phyloP scores from a whole-genome alignment of 2,888 invertebrate species.

The Drosophila nr. medialis region DNA sequence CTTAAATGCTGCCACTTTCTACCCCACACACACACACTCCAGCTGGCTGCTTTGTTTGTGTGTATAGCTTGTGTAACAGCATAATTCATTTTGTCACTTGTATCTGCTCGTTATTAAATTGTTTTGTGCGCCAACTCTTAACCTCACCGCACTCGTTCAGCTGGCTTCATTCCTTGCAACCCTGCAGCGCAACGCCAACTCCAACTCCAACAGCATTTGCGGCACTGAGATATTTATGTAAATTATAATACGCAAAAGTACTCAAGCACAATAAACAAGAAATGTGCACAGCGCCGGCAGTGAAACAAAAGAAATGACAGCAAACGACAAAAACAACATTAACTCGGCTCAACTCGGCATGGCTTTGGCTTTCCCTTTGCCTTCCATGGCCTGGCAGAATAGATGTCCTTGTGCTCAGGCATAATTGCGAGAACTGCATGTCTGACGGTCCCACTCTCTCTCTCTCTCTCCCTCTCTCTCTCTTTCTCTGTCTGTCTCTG shows the following conservation, averaged over 20 bases:
- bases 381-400: slow-evolving; percentile 29
- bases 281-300: slow-evolving; percentile 57
- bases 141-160: slow-evolving; percentile 43
- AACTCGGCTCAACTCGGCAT: slow-evolving; percentile 55
- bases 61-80: slow-evolving; percentile 67
- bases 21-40: neutral
- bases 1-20: slow-evolving; percentile 21
- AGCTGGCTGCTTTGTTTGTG: slow-evolving; percentile 19
- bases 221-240: slow-evolving; percentile 70
- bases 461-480: neutral
- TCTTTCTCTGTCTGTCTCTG: neutral
- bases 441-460: slow-evolving; percentile 27
- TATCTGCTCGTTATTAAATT: slow-evolving; percentile 75
- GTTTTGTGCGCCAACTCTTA: slow-evolving; percentile 68
- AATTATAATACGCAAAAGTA: slow-evolving; percentile 80
- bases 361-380: slow-evolving; percentile 13
- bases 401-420: slow-evolving; percentile 38
- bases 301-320: slow-evolving; percentile 63
- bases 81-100: slow-evolving; percentile 80
- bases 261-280: slow-evolving; percentile 73
- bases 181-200: slow-evolving; percentile 2
- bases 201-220: neutral
- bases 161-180: neutral
- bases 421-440: slow-evolving; percentile 54
- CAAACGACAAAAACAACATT: slow-evolving; percentile 42